phyloP scores from a whole-genome alignment of 2,888 invertebrate genomes.

The Abrostola tripartita region DNA sequence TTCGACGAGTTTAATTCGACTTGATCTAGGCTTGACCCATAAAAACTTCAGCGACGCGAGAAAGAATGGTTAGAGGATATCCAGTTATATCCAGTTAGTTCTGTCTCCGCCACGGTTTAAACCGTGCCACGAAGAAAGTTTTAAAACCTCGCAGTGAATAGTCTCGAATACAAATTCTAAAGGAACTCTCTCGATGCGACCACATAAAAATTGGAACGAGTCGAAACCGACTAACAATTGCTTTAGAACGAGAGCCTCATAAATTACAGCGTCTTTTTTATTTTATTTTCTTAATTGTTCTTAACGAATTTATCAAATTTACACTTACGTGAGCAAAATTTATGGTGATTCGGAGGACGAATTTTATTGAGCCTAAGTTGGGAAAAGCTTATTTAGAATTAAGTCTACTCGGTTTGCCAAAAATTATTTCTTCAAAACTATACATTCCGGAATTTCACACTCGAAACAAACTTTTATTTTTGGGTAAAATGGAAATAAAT shows the following conservation, averaged over 20 bases:
- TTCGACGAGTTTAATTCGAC: slow-evolving; percentile 69
- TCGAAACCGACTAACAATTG: slow-evolving; percentile 63
- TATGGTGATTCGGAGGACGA: slow-evolving; percentile 46
- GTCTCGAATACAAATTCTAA: slow-evolving; percentile 80
- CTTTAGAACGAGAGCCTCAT: slow-evolving; percentile 61
- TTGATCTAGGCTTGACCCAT: slow-evolving; percentile 85
- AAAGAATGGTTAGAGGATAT: slow-evolving; percentile 78
- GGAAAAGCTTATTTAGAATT: slow-evolving; percentile 42
- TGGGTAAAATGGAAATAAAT: slow-evolving; percentile 22
- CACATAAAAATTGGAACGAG: slow-evolving; percentile 64
- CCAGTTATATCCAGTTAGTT: slow-evolving; percentile 82
- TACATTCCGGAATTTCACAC: slow-evolving; percentile 30
- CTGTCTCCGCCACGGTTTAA: slow-evolving; percentile 77
- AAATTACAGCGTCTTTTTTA: slow-evolving; percentile 59
- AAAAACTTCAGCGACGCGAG: slow-evolving; percentile 76
- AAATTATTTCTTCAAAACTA: slow-evolving; percentile 38
- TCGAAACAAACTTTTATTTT: slow-evolving; percentile 30
- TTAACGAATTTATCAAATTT: slow-evolving; percentile 60
- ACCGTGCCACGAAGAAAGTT: slow-evolving; percentile 78
- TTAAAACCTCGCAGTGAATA: slow-evolving; percentile 73
- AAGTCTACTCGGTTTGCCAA: slow-evolving; percentile 32
- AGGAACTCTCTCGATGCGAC: slow-evolving; percentile 67
- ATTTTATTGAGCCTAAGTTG: slow-evolving; percentile 46
- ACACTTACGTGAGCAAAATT: slow-evolving; percentile 50
- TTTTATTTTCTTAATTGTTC: slow-evolving; percentile 58